Conservation (phyloP, 2,797 vertebrate species). For the Hipposideros larvatus region DNA sequence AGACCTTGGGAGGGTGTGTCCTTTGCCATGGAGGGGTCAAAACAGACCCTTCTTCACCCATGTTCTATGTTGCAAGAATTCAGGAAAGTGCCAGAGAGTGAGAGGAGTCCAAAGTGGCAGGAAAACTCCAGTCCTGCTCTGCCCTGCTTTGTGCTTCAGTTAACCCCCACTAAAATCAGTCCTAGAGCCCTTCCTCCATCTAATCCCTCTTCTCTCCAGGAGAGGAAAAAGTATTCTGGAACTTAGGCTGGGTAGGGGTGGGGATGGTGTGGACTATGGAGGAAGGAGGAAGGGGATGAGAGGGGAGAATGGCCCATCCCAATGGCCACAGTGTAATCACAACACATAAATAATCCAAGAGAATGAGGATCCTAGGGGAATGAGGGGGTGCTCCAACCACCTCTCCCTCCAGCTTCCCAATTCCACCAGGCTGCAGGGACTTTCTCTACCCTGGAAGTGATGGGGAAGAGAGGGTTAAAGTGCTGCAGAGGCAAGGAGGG, state of each 20-base stretch:
- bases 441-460: slow-evolving; percentile 48
- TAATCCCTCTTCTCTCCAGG: not conserved
- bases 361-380: slow-evolving; percentile 33
- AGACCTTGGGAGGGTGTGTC: not conserved
- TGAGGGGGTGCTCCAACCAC: slow-evolving; percentile 36
- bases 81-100: slow-evolving; percentile 7
- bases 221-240: not conserved
- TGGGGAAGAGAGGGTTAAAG: slow-evolving; percentile 74
- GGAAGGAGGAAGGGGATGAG: not conserved
- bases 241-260: not conserved
- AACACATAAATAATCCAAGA: slow-evolving; percentile 76
- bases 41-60: slow-evolving; percentile 55
- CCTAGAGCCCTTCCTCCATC: not conserved
- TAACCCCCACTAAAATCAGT: not conserved
- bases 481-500: slow-evolving; percentile 70
- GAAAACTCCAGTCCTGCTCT: not conserved
- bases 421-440: slow-evolving; percentile 44
- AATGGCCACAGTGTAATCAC: slow-evolving; percentile 63
- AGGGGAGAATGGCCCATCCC: not conserved
- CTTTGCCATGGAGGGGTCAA: slow-evolving; percentile 63
- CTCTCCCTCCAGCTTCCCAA: slow-evolving; percentile 67
- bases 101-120: slow-evolving; percentile 22
- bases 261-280: not conserved
- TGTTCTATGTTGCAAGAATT: slow-evolving; percentile 57
- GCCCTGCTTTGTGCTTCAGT: not conserved